Percentiles rank a stretch among this genome's conserved stretches.
Conservation (phyloP, 2,888 invertebrate genomes). For the Orthosia cruda region DNA sequence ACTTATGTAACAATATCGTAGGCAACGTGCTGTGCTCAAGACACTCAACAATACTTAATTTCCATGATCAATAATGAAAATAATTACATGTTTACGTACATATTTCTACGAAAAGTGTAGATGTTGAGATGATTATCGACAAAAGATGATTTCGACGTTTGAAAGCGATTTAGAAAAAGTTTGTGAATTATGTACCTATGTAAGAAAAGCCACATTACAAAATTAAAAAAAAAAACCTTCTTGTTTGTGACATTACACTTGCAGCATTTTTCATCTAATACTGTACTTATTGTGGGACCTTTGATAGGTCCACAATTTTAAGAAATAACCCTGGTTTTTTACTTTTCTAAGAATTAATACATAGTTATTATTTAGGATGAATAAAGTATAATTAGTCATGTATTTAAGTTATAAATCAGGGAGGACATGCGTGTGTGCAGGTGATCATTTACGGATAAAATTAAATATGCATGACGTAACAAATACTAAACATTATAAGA, state of each 20-base stretch:
- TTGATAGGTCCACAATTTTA: conserved; percentile 35
- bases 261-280: conserved; percentile 18
- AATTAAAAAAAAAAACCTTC: conserved; percentile 6
- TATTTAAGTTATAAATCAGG: conserved; percentile 9
- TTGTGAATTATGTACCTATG: not conserved
- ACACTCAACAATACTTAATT: conserved; percentile 58
- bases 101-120: conserved; percentile 25
- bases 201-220: conserved; percentile 13
- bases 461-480: conserved; percentile 3
- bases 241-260: conserved; percentile 23
- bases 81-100: conserved; percentile 29
- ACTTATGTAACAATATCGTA: conserved; percentile 52
- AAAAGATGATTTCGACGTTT: conserved; percentile 64
- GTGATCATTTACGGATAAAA: not conserved
- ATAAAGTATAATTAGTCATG: conserved; percentile 16
- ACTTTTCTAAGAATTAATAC: conserved; percentile 46
- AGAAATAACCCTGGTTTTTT: conserved; percentile 64
- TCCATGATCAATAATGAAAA: conserved; percentile 24
- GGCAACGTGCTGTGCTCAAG: conserved; percentile 30
- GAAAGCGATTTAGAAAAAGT: conserved; percentile 8
- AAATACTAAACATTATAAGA: not conserved
- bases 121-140: conserved; percentile 26
- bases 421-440: not conserved
- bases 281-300: conserved; percentile 24
- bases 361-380: conserved; percentile 34